A percentile compares a stretch with the other conserved stretches of the same genome.
phyloP scores from a whole-genome alignment of 2,888 invertebrate species.

The Drosophila mettleri region DNA sequence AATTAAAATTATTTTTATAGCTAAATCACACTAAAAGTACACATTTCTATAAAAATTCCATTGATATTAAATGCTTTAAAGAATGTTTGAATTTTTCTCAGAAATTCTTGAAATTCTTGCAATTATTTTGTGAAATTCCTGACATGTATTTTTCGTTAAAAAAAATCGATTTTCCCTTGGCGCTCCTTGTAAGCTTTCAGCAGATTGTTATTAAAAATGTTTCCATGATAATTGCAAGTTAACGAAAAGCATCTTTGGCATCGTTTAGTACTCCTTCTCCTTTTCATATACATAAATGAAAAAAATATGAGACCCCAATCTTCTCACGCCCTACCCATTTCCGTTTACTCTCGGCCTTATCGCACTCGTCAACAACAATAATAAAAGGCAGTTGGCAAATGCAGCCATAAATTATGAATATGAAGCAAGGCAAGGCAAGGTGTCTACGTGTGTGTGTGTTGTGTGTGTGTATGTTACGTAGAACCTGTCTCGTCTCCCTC shows the following conservation, averaged over 20 bases:
- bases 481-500: constrained; percentile 1
- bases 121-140: background rate
- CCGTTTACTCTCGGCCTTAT: constrained; percentile 8
- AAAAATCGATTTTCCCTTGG: background rate
- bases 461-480: constrained; percentile 7
- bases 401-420: constrained; percentile 75
- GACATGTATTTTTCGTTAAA: background rate
- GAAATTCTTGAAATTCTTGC: no score
- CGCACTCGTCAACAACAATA: constrained; percentile 42
- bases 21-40: background rate
- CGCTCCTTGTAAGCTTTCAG: constrained; percentile 10
- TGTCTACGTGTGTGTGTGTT: constrained; percentile 44
- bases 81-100: background rate
- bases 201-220: constrained; percentile 54
- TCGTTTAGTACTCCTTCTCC: constrained; percentile 2
- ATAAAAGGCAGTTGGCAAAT: constrained; percentile 55
- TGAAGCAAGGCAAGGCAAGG: constrained; percentile 72
- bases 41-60: background rate
- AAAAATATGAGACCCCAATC: background rate
- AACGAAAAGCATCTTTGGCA: constrained; percentile 33
- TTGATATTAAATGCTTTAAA: background rate
- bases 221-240: constrained; percentile 53
- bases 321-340: background rate
- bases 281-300: background rate
- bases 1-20: no score